phyloP scores from a whole-genome alignment of 2,888 invertebrate species.

The Vanessa cardui region DNA sequence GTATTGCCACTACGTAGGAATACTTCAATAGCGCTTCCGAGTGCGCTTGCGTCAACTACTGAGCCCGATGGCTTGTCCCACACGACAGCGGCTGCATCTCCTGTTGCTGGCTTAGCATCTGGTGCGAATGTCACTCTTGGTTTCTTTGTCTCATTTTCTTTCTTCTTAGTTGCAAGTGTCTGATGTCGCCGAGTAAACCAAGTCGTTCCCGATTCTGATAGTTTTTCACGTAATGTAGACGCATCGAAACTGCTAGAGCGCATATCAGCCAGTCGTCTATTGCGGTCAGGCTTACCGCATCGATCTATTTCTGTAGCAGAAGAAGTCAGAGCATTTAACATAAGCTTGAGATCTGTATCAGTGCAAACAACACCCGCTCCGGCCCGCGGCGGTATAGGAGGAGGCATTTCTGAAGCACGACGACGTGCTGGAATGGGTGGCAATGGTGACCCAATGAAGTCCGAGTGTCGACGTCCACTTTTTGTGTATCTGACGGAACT shows the following conservation, averaged over 20 bases:
- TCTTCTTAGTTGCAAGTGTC: constrained; percentile 86
- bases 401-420: constrained; percentile 89
- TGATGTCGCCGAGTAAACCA: constrained; percentile 92
- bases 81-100: constrained; percentile 84
- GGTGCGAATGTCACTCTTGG: constrained; percentile 84
- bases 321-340: constrained; percentile 90
- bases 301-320: constrained; percentile 91
- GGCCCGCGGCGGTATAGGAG: constrained; percentile 71
- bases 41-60: constrained; percentile 89
- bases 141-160: constrained; percentile 76
- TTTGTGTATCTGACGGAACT: constrained; percentile 84
- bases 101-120: constrained; percentile 83
- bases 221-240: constrained; percentile 84
- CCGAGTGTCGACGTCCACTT: constrained; percentile 87
- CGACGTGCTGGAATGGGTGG: constrained; percentile 84
- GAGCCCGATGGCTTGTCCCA: constrained; percentile 91
- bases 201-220: constrained; percentile 81
- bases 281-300: constrained; percentile 84
- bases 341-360: constrained; percentile 90
- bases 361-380: constrained; percentile 89
- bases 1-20: constrained; percentile 85
- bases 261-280: constrained; percentile 85
- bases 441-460: constrained; percentile 84
- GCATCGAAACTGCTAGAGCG: constrained; percentile 94
- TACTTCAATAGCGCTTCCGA: constrained; percentile 93